Evolutionary conservation across 2,888 invertebrate species (phyloP).

Genomic region (Strigamia maritima): DNA sequence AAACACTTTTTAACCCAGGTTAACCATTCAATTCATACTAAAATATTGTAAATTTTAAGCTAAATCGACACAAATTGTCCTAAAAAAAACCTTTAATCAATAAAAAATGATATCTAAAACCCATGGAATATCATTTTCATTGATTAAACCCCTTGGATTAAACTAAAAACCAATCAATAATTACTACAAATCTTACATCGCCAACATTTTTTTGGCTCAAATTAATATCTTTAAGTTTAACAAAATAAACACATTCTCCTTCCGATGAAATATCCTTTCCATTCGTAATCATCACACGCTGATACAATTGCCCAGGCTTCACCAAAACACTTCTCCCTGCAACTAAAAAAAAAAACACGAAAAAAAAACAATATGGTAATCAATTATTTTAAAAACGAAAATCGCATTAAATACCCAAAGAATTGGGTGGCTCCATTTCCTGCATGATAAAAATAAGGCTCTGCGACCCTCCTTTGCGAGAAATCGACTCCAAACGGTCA

Average conservation of each 20-base stretch:
- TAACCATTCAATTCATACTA: no score
- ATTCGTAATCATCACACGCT: conserved; percentile 59
- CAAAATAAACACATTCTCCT: conserved; percentile 67
- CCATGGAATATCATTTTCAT: background rate
- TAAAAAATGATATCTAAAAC: background rate
- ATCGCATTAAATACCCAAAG: background rate
- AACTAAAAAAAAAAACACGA: background rate
- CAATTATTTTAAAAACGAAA: no score
- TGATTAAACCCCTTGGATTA: background rate
- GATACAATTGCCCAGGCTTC: conserved; percentile 45
- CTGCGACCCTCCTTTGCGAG: background rate
- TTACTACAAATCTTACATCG: conserved; percentile 56
- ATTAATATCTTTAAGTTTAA: conserved; percentile 62
- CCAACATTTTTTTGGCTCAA: conserved; percentile 66
- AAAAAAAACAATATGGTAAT: background rate
- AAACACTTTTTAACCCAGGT: no score
- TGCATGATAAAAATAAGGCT: background rate
- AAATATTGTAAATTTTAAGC: no score
- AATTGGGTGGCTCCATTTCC: background rate
- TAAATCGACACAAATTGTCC: no score
- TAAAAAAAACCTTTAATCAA: no score
- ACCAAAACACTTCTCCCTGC: conserved; percentile 61
- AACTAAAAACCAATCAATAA: no score
- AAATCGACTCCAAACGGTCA: background rate
- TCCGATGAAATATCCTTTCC: conserved; percentile 60